Evolutionary conservation across 2,888 invertebrate genomes (phyloP), one percentile per base, ranked within the genome.

Genomic region (Chrysomela aeneicollis): DNA sequence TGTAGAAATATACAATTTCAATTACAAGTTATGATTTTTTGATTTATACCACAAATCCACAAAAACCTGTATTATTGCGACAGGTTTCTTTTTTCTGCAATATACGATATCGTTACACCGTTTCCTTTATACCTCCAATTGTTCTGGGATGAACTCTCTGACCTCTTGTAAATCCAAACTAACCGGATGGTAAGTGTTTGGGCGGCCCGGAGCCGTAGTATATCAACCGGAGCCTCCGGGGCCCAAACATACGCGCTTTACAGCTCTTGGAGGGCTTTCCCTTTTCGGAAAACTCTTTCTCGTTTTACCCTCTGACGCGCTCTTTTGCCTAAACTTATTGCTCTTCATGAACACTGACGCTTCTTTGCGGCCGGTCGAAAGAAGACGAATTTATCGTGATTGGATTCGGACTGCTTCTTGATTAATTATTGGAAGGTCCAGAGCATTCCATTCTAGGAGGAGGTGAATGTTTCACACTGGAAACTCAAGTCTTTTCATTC

Each of bases 111-210:
- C 12, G 54, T 12, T 54, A 15, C 35, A 37, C n/a, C 19, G 26
- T 26, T 37, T 6, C 37, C 32, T 12, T 32, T 21, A 12, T 22
- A 15, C 8, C 55, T 22, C 42, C 53, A 54, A 55, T 55, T 67
- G 21, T 55, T 42, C 37, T 12, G 22, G 19, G 37, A 77, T 76
- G 77, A 76, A 76, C 70, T 63, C 71, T 71, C 73, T 76, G 76
- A 75, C 77, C 76, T 73, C 74, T 73, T 73, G 76, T 79, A 79
- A 79, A 79, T 79, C 78, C 76, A 74, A 76, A 78, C 77, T 76
- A 78, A 74, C 73, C 76, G 73, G 12, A 74, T 77, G 75, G 75
- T 76, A 77, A 76, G 75, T 75, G 76, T 71, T 74, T 70, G 73
- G 75, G 74, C 70, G 74, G 68, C 78, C 77, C 78, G 71, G 68